Percentiles rank a stretch among this genome's conserved stretches.
phyloP scores from a whole-genome alignment of 2,113 vertebrate species.

The Manacus vitellinus region DNA sequence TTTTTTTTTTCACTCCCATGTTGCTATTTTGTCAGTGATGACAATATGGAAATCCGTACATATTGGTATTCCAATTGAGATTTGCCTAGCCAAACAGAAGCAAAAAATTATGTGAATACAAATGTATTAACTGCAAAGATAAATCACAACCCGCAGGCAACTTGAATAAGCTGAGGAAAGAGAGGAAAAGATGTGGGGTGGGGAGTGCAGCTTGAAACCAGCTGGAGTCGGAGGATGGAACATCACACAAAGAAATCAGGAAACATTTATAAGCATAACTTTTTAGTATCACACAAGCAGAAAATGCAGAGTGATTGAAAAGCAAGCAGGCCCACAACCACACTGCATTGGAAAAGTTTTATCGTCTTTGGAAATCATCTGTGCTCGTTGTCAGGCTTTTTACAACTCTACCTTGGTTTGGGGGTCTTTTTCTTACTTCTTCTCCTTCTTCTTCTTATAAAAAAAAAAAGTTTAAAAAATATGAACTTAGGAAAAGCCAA shows the following conservation, averaged over 20 bases:
- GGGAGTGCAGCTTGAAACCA: neutral
- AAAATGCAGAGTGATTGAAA: constrained; percentile 1
- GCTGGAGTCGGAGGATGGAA: neutral
- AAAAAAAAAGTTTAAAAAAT: constrained; percentile 62
- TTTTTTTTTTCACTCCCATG: neutral
- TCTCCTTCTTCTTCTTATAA: constrained; percentile 3
- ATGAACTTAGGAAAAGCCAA: constrained; percentile 79
- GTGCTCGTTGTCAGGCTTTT: constrained; percentile 45
- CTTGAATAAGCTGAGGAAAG: neutral
- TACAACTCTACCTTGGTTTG: constrained; percentile 61
- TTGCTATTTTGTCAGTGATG: constrained; percentile 1
- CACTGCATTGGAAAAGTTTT: neutral
- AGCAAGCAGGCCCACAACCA: neutral
- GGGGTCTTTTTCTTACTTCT: constrained; percentile 20
- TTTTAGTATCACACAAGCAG: neutral
- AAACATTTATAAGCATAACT: constrained; percentile 23
- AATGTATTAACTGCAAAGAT: constrained; percentile 40
- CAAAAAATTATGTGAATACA: constrained; percentile 19
- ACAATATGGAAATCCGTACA: constrained; percentile 44
- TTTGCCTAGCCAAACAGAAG: constrained; percentile 24
- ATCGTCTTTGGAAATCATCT: constrained; percentile 31
- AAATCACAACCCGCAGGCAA: constrained; percentile 1
- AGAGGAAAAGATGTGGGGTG: neutral
- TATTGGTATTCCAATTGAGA: constrained; percentile 37
- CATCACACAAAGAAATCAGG: neutral